Evolutionary conservation across 2,797 vertebrate genomes (phyloP).

Genomic region (Pseudomugil gertrudae): DNA sequence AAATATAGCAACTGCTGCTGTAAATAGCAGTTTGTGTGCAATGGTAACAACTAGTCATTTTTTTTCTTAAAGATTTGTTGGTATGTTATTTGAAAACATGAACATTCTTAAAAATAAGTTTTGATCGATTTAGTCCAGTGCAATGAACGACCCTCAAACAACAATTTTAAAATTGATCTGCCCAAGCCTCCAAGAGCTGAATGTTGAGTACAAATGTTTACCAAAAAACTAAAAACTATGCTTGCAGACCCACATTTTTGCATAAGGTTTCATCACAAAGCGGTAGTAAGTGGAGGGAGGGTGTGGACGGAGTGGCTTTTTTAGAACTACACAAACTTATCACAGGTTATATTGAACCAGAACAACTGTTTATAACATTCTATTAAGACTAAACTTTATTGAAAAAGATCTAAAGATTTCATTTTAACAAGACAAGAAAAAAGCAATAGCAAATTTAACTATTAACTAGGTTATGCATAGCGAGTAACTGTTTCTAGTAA

Average conservation of each 20-base stretch:
- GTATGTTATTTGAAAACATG: conserved; percentile 83
- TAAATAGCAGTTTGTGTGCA: conserved; percentile 80
- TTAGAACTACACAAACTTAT: conserved; percentile 99
- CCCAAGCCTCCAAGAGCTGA: conserved; percentile 79
- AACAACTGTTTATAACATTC: conserved; percentile 99
- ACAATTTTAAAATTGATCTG: conserved; percentile 74
- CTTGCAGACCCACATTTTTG: conserved; percentile 89
- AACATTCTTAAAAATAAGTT: conserved; percentile 79
- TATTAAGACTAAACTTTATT: conserved; percentile 99
- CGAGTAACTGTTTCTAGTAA: conserved; percentile 99
- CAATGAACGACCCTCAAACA: conserved; percentile 85
- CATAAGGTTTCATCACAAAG: conserved; percentile 90
- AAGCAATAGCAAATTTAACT: conserved; percentile 99
- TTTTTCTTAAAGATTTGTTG: conserved; percentile 80
- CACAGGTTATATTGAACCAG: conserved; percentile 99
- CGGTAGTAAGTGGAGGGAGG: conserved; percentile 89
- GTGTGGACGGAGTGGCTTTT: conserved; percentile 86
- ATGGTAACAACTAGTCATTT: conserved; percentile 69
- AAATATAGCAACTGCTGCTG: conserved; percentile 82
- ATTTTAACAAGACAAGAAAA: conserved; percentile 99
- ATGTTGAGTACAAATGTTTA: conserved; percentile 78
- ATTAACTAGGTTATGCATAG: conserved; percentile 99
- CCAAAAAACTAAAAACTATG: conserved; percentile 83
- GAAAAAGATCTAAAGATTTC: conserved; percentile 98
- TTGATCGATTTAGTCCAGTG: conserved; percentile 81